Percentiles rank a stretch among this genome's conserved stretches.
Evolutionary conservation across 2,797 vertebrate genomes (phyloP).

Genomic region (Neomorphus geoffroyi): DNA sequence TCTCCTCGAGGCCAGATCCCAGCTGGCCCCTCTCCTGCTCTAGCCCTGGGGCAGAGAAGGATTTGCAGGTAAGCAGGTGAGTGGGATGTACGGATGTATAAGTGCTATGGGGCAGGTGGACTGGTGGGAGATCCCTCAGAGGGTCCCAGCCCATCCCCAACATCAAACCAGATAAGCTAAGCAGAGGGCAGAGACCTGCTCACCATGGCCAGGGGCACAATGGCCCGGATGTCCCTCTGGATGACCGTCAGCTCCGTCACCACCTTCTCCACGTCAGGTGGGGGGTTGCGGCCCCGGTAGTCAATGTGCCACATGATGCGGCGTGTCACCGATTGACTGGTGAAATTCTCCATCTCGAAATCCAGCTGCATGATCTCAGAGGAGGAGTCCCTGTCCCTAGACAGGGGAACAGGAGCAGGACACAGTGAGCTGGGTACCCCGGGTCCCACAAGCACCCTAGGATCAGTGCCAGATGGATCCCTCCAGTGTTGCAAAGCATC

Average conservation of each 20-base stretch:
- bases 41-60: not conserved
- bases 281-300: slow-evolving; percentile 88
- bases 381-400: slow-evolving; percentile 82
- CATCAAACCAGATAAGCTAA: not conserved
- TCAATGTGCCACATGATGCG: slow-evolving; percentile 99
- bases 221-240: slow-evolving; percentile 95
- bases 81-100: not conserved
- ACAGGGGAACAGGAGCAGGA: not conserved
- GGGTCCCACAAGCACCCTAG: fast-evolving
- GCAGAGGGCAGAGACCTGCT: slow-evolving; percentile 47
- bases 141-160: not conserved
- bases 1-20: not conserved
- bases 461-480: fast-evolving
- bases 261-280: slow-evolving; percentile 90
- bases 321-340: slow-evolving; percentile 95
- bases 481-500: not conserved
- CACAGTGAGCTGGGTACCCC: fast-evolving
- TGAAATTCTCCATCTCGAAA: slow-evolving; percentile 99
- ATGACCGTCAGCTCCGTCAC: slow-evolving; percentile 96
- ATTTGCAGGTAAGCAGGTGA: not conserved
- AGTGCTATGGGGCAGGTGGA: fast-evolving
- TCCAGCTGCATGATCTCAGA: slow-evolving; percentile 96
- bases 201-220: slow-evolving; percentile 97
- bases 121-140: not conserved
- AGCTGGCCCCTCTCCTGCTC: not conserved